Percentiles rank a stretch among this genome's conserved stretches.
Evolutionary conservation across 2,113 vertebrate genomes (phyloP).

Genomic region (Nothocercus julius): DNA sequence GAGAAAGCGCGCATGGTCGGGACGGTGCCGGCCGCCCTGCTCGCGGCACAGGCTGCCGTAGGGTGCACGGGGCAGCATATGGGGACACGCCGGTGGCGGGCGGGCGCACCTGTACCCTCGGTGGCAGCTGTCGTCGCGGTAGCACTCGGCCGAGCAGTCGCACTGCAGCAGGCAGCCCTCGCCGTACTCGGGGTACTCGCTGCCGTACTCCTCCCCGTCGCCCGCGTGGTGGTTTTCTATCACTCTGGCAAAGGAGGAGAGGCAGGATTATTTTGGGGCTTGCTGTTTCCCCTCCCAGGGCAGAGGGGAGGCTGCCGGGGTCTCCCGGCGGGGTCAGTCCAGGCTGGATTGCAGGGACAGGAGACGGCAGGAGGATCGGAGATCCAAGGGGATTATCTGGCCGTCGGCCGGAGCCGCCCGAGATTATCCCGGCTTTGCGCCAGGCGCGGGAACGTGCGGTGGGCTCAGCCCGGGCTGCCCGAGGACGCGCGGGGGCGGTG

Average conservation of each 20-base stretch:
- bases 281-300: neutral
- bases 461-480: neutral
- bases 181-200: constrained; percentile 73
- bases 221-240: constrained; percentile 76
- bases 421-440: neutral
- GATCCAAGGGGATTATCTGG: neutral
- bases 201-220: constrained; percentile 70
- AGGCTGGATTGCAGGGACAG: neutral
- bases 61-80: neutral
- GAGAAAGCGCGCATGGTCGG: neutral
- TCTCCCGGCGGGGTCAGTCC: neutral
- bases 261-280: rapidly evolving
- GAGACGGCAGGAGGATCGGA: neutral
- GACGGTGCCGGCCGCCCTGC: neutral
- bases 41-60: neutral
- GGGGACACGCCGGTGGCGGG: too few relatives aligned
- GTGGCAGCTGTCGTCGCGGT: constrained; percentile 75
- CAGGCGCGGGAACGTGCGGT: rapidly evolving
- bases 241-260: constrained; percentile 62
- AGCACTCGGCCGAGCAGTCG: constrained; percentile 82
- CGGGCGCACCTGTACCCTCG: constrained; percentile 80
- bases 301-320: rapidly evolving
- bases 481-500: neutral
- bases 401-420: rapidly evolving
- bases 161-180: constrained; percentile 81